Conservation (phyloP, 2,888 invertebrate species). For the Erebia ligea region DNA sequence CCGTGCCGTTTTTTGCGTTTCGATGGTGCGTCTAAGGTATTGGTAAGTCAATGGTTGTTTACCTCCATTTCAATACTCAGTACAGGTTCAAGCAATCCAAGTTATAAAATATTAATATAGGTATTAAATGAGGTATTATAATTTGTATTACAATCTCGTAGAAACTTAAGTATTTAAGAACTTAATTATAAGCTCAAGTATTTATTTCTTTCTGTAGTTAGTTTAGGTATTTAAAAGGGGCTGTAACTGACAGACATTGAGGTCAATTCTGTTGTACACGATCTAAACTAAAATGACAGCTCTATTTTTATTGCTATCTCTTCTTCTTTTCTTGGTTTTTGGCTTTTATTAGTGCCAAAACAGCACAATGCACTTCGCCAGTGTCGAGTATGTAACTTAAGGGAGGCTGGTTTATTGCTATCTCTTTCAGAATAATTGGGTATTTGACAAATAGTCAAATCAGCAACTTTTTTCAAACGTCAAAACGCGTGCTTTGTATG, state of each 20-base stretch:
- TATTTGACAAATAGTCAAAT: too few relatives aligned
- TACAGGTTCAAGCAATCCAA: neutral
- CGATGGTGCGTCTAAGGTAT: too few relatives aligned
- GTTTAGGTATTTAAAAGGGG: neutral
- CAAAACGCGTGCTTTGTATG: too few relatives aligned
- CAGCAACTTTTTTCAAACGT: too few relatives aligned
- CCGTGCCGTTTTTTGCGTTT: too few relatives aligned
- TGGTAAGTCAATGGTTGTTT: too few relatives aligned
- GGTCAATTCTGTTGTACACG: neutral
- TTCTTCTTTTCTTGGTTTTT: too few relatives aligned
- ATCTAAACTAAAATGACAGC: neutral
- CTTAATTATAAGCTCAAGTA: neutral
- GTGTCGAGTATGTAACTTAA: too few relatives aligned
- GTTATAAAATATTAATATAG: neutral
- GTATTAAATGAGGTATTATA: neutral
- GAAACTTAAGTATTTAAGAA: neutral
- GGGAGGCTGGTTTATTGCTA: too few relatives aligned
- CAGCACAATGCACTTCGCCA: too few relatives aligned
- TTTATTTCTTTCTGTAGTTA: slow-evolving; percentile 2
- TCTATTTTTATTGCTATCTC: neutral
- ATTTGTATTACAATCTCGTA: slow-evolving; percentile 11
- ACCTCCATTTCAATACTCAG: slow-evolving; percentile 15
- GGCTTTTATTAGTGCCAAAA: too few relatives aligned
- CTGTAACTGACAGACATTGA: neutral
- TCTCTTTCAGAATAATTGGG: neutral